Evolutionary conservation across 1,140 invertebrate genomes (phyloP).

Genomic region (Agrilus planipennis): DNA sequence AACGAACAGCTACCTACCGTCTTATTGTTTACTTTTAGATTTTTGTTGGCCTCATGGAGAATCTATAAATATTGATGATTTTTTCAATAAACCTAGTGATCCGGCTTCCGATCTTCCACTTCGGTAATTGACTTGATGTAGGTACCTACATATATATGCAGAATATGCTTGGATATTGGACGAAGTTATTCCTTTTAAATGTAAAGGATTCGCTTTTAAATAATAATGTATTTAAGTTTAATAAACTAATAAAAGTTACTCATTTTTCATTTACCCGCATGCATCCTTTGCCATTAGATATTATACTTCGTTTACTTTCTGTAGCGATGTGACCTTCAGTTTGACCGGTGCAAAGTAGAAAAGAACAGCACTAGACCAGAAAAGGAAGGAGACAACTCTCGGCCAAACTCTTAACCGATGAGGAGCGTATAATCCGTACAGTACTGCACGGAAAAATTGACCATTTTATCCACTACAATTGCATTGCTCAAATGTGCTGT

Average conservation of each 20-base stretch:
- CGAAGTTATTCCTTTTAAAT: conserved; percentile 15
- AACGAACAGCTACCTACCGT: background rate
- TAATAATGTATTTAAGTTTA: conserved; percentile 6
- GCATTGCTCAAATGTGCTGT: too few relatives aligned
- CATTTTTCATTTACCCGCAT: background rate
- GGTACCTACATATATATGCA: background rate
- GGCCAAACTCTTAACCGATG: too few relatives aligned
- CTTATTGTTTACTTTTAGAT: background rate
- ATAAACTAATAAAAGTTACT: conserved; percentile 4
- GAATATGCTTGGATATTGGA: background rate
- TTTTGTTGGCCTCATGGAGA: background rate
- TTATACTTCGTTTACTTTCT: too few relatives aligned
- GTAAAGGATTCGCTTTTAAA: too few relatives aligned
- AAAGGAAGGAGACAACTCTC: too few relatives aligned
- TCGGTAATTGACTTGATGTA: background rate
- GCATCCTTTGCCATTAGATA: background rate
- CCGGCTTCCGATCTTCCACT: conserved; percentile 9
- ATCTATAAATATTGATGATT: conserved; percentile 1
- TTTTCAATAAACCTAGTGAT: conserved; percentile 13
- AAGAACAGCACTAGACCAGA: too few relatives aligned
- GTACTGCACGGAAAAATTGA: too few relatives aligned
- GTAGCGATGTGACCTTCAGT: too few relatives aligned
- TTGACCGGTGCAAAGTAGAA: too few relatives aligned
- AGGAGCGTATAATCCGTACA: too few relatives aligned
- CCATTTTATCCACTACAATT: too few relatives aligned